Base-by-base conservation (phyloP, 2,888 invertebrate species). In the Macrophya alboannulata region DNA sequence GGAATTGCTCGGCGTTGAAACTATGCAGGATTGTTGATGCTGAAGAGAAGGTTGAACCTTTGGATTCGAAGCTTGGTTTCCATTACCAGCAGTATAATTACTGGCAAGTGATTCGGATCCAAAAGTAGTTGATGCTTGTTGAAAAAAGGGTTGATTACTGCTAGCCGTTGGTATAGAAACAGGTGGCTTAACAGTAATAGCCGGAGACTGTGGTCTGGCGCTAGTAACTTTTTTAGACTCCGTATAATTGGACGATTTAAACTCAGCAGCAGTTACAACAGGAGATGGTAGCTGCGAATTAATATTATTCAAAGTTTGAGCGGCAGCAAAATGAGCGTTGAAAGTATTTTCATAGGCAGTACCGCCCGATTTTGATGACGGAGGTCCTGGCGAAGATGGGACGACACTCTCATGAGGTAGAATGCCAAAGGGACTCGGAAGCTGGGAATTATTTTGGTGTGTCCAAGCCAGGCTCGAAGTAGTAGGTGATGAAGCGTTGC, bases 371-470 rank as follows among this genome's bases (percentile, higher is more conserved):
- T 96, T 96, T 48, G 96, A 95, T 45, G 96, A 95, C 65, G 95
- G 95, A 21, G 94, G 92, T 89, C 95, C 95, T 84, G 96, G 95
- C 81, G 96, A 95, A 74, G 95, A 95, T 25, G 96, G 95, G 88
- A 96, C 96, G 88, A 97, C 96, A 94, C 96, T 97, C 94, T 97
- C 97, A 92, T 97, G 97, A 25, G 97, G 97, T 90, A 97, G 93
- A 90, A 97, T 96, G 86, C 97, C 97, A 93, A 97, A 97, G 0
- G 97, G 97, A 90, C 97, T 97, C 59, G 96, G 96, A 51, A 96
- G 94, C 91, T 96, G 96, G 15, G 92, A 88, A 90, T 94, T 95
- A 89, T 95, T 96, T 90, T 97, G 96, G 93, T 97, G 97, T 12
- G 91, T 90, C 97, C 97, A 97, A 90, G 95, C 95, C 87, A 96